A percentile compares a stretch with the other conserved stretches of the same genome.
Conservation (phyloP, 2,113 vertebrate genomes). For the Bettongia penicillata region DNA sequence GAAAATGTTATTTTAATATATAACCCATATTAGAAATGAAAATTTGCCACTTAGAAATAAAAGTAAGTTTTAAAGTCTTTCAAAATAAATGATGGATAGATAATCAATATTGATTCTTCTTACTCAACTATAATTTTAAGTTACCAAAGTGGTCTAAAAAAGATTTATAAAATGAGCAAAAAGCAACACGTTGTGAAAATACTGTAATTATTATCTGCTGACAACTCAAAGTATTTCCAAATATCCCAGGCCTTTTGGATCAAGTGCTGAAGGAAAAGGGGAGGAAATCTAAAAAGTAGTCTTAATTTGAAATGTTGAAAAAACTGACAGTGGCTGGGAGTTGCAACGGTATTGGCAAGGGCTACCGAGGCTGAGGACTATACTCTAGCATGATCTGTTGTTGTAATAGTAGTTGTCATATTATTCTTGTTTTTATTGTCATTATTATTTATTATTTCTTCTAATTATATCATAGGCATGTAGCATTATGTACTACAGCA, state of each 20-base stretch:
- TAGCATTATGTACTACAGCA: constrained; percentile 52
- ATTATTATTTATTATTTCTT: constrained; percentile 73
- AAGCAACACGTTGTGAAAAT: not conserved
- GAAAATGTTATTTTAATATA: too few species aligned
- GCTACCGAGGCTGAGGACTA: constrained; percentile 63
- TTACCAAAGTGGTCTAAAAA: not conserved
- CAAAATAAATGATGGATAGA: too few species aligned
- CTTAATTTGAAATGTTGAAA: not conserved
- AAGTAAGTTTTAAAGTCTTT: not conserved
- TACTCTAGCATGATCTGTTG: constrained; percentile 52
- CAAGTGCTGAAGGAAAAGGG: not conserved
- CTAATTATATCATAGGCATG: constrained; percentile 34
- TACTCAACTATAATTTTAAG: not conserved
- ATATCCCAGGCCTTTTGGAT: not conserved
- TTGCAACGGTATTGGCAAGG: constrained; percentile 65
- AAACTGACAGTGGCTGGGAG: not conserved
- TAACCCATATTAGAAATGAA: too few species aligned
- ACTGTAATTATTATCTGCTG: not conserved
- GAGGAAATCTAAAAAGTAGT: not conserved
- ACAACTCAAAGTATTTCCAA: not conserved
- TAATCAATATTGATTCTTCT: not conserved
- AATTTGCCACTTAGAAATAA: not conserved
- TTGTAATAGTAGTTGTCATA: not conserved
- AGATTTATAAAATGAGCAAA: not conserved
- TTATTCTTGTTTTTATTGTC: not conserved